Evolutionary conservation across 2,113 vertebrate genomes (phyloP), one percentile per base, ranked within the genome.

Genomic region (Casuarius casuarius): DNA sequence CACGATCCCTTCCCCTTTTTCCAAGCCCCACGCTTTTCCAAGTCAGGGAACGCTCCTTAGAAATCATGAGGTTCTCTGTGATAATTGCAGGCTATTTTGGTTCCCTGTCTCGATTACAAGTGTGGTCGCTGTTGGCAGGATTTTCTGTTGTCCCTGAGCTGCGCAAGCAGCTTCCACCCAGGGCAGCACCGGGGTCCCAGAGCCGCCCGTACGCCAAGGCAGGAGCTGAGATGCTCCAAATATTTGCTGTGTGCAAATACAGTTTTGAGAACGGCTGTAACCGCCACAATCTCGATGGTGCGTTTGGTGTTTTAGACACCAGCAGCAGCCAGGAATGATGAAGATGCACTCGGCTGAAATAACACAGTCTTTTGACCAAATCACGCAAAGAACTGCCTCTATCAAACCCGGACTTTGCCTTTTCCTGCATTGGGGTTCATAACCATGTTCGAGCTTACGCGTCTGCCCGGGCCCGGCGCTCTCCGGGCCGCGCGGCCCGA

Each of bases 251-350:
- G 71, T 2, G 26, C 21, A 35, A 2, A 0, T 19, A 38, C 46
- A 4, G 3, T 3, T 25, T 5, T 0, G 0, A 48, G 78, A 78
- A 38, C 25, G 46, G 42, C n/a, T 40, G 10, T 44, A 22, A 9
- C 19, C 9, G 5, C 22, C 23, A 21, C 29, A 14, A 33, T 16
- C 29, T 46, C 23, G 10, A 1, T 1, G 28, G 25, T 0, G 0
- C 6, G 23, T 59, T 40, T 3, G 0, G 26, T 1, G 1, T 66
- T 77, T 81, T 0, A 0, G 40, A 44, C 20, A 11, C 38, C 0
- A 0, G 1, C 4, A 35, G 7, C 21, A 18, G 52, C 51, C 61
- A 46, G 5, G 3, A 9, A 3, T 8, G 18, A 16, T 40, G 35
- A 54, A 58, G 84, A 44, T 19, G 10, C 38, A 9, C n/a, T 3